Evolutionary conservation across 2,888 invertebrate species (phyloP), one percentile per base, ranked within the genome.

Genomic region (Pollenia labialis): DNA sequence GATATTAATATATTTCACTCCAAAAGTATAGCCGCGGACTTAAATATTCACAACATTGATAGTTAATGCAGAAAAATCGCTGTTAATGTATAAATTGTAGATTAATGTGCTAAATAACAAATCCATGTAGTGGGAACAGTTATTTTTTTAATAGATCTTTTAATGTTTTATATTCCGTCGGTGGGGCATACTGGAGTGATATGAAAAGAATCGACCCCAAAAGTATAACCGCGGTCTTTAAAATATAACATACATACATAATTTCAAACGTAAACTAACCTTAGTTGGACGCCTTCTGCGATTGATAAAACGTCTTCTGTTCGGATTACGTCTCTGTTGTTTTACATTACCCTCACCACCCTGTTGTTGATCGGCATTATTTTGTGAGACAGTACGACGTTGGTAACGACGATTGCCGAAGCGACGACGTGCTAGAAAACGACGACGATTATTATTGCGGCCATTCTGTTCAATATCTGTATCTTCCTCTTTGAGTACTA

Each of bases 401-500:
- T 94, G 94, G 89, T 91, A 90, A 69, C 94, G 93, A 74, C 94
- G 94, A 90, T 93, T 93, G 40, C 66, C 76, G 88, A 90, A 90
- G 80, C 92, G 91, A 40, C 87, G 89, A 12, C 94, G 94, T 88
- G 93, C 93, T 58, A 93, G 91, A 60, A 90, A 90, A 88, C 92
- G 91, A 81, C 92, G 91, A 72, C 91, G 91, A 10, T 94, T 94
- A 88, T 93, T 93, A 60, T 92, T 93, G 50, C 91, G 90, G 64
- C 90, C 94, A 90, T 95, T 95, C 58, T 93, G 93, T 90, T 96
- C 96, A 44, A 95, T 94, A 90, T 96, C 96, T 14, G 96, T 96
- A 91, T 96, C 96, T 60, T 94, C 95, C 88, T 96, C 95, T 91
- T 96, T 96, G 89, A 97, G 92, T 0, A 94, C 93, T 88, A 96